Evolutionary conservation across 2,888 invertebrate genomes (phyloP).

Genomic region (Anticlea derivata): DNA sequence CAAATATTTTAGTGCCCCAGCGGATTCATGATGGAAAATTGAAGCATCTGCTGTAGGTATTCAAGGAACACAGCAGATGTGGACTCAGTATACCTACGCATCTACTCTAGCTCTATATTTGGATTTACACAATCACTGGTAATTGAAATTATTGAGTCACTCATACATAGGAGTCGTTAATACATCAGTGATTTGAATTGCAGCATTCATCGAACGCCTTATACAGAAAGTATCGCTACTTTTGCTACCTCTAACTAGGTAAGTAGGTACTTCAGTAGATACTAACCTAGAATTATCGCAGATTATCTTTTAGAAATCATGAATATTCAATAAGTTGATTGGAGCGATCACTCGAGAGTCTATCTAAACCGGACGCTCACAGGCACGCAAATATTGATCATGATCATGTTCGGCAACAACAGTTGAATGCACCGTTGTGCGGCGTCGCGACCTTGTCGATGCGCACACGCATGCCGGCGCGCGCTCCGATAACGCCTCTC

Average conservation of each 20-base stretch:
- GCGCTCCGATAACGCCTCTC: constrained; percentile 50
- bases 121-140: constrained; percentile 34
- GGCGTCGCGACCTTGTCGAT: constrained; percentile 64
- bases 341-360: constrained; percentile 3
- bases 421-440: constrained; percentile 73
- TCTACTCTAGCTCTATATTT: constrained; percentile 40
- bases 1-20: no score
- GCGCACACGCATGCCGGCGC: constrained; percentile 57
- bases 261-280: not conserved
- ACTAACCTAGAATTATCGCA: not conserved
- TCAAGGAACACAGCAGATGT: constrained; percentile 61
- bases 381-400: constrained; percentile 45
- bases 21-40: no score
- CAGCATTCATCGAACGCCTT: constrained; percentile 7
- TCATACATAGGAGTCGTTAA: constrained; percentile 23
- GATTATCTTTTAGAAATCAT: constrained; percentile 2
- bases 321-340: not conserved
- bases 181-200: constrained; percentile 8
- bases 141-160: constrained; percentile 21
- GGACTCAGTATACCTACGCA: constrained; percentile 41
- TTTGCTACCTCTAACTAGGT: not conserved
- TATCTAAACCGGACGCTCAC: constrained; percentile 25
- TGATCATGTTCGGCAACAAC: constrained; percentile 47
- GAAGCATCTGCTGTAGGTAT: no score
- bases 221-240: not conserved